Evolutionary conservation across 2,113 vertebrate genomes (phyloP).

Genomic region (Nothocercus nigrocapillus): DNA sequence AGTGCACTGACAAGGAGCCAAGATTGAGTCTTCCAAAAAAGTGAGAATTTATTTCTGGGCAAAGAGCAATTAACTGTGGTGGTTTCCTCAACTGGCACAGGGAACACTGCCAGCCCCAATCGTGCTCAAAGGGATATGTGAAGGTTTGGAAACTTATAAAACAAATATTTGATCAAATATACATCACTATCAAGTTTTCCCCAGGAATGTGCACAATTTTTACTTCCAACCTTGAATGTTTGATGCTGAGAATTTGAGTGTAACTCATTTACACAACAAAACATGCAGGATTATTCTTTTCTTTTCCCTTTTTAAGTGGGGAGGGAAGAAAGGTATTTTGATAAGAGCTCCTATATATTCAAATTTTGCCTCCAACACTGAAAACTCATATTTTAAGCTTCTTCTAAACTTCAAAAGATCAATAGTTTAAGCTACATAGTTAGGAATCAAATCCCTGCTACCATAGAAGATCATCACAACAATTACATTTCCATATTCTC

Average conservation of each 20-base stretch:
- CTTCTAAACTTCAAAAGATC: slow-evolving; percentile 2
- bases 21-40: not conserved
- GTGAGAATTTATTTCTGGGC: not conserved
- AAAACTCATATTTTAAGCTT: slow-evolving; percentile 18
- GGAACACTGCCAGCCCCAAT: slow-evolving; percentile 16
- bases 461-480: not conserved
- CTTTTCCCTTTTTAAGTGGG: not conserved
- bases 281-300: not conserved
- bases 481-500: not conserved
- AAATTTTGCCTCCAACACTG: not conserved
- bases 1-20: not conserved
- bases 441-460: not conserved
- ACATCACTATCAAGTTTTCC: slow-evolving; percentile 59
- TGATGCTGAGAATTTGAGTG: slow-evolving; percentile 34
- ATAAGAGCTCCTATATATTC: not conserved
- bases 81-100: not conserved
- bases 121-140: not conserved
- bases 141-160: slow-evolving; percentile 33
- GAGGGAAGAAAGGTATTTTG: not conserved
- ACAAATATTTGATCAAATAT: slow-evolving; percentile 62
- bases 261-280: slow-evolving; percentile 69
- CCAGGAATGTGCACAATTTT: not conserved
- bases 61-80: not conserved
- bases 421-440: not conserved
- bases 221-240: slow-evolving; percentile 17